phyloP scores from a whole-genome alignment of 2,888 invertebrate genomes.

The Thera obeliscata region DNA sequence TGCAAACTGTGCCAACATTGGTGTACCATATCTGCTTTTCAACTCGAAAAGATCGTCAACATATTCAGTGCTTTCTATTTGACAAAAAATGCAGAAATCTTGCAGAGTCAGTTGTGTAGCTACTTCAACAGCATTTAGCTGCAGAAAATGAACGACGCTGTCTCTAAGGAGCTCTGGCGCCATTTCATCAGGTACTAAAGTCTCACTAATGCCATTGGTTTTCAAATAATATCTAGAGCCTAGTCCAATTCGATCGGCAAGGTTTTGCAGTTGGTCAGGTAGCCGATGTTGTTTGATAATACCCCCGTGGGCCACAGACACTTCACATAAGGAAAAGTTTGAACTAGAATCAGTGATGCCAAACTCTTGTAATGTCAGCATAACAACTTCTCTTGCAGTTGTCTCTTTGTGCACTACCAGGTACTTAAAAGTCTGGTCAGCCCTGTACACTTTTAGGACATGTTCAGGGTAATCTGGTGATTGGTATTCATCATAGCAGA shows the following conservation, averaged over 20 bases:
- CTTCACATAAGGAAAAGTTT: constrained; percentile 97
- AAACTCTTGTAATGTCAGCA: constrained; percentile 98
- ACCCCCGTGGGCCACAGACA: constrained; percentile 97
- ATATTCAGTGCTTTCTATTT: constrained; percentile 99
- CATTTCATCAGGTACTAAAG: constrained; percentile 97
- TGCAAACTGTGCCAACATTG: constrained; percentile 96
- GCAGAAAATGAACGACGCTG: constrained; percentile 96
- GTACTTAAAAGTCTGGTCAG: constrained; percentile 99
- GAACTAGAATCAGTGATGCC: constrained; percentile 97
- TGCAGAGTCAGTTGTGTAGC: constrained; percentile 98
- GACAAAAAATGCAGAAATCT: constrained; percentile 96
- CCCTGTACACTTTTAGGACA: constrained; percentile 97
- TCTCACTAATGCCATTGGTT: constrained; percentile 96
- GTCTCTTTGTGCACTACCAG: constrained; percentile 97
- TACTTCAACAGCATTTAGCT: constrained; percentile 97
- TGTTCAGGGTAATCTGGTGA: constrained; percentile 96
- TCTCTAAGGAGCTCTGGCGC: constrained; percentile 96
- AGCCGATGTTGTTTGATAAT: constrained; percentile 98
- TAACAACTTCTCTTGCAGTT: constrained; percentile 95
- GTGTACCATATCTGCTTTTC: constrained; percentile 94
- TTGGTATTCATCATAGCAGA: constrained; percentile 92
- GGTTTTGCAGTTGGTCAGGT: constrained; percentile 96
- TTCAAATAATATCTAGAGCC: constrained; percentile 98
- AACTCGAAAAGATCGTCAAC: constrained; percentile 96
- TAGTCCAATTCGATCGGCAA: constrained; percentile 96